phyloP scores from a whole-genome alignment of 1,140 invertebrate species.

The Macrosteles quadrilineatus region DNA sequence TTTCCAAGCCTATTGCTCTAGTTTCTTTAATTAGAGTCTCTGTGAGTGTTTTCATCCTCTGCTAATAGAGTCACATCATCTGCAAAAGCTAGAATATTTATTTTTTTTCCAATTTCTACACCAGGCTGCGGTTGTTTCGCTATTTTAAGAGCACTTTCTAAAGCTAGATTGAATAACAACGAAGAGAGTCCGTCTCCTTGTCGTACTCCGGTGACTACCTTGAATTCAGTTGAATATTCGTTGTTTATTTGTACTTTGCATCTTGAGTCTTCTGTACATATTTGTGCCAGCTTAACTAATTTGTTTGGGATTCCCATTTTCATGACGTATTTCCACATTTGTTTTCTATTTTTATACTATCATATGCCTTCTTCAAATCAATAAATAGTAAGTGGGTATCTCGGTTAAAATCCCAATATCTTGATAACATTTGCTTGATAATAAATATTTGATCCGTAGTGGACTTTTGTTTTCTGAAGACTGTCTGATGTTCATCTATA shows the following conservation, averaged over 20 bases:
- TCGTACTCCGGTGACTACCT: no score
- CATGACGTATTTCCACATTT: conserved; percentile 17
- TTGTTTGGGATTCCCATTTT: conserved; percentile 24
- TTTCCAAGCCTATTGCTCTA: no score
- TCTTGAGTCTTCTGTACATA: background rate
- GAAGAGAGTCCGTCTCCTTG: no score
- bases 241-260: conserved; percentile 8
- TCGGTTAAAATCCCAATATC: conserved; percentile 27
- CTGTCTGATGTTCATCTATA: conserved; percentile 28
- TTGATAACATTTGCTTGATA: conserved; percentile 13
- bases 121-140: no score
- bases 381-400: conserved; percentile 25
- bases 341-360: conserved; percentile 21
- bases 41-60: no score
- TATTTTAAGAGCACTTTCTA: no score
- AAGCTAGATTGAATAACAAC: no score
- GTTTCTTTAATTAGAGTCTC: no score
- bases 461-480: conserved; percentile 25
- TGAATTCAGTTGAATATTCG: no score
- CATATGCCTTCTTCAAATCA: conserved; percentile 33
- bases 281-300: conserved; percentile 16
- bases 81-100: no score
- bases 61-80: no score
- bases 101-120: no score
- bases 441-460: conserved; percentile 28